Conservation (phyloP, 2,888 invertebrate genomes). For the Hylaea fasciaria region DNA sequence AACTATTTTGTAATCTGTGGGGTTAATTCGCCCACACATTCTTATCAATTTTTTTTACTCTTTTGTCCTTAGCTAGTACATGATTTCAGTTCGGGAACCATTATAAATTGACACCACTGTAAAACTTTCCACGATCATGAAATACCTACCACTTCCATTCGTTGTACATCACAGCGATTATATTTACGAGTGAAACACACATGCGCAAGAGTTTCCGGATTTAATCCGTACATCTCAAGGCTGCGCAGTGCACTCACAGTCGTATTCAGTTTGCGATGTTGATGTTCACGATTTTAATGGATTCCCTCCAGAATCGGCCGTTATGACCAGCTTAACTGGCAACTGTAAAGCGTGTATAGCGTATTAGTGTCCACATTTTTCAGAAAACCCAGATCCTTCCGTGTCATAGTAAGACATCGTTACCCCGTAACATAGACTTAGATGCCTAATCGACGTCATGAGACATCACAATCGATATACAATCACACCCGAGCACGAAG, state of each 20-base stretch:
- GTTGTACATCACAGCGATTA: conserved; percentile 49
- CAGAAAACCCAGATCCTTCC: no score
- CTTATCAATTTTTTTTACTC: no score
- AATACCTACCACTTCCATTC: conserved; percentile 47
- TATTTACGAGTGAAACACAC: conserved; percentile 68
- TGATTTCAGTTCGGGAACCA: no score
- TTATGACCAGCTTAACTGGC: background rate
- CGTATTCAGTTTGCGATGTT: background rate
- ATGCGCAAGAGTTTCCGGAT: conserved; percentile 65
- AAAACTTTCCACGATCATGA: conserved; percentile 3
- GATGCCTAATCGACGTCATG: no score
- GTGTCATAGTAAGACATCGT: no score
- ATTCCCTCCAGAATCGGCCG: background rate
- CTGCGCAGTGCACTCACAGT: conserved; percentile 36
- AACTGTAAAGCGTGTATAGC: background rate
- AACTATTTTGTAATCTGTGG: no score
- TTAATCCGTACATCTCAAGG: conserved; percentile 58
- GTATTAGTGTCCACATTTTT: background rate
- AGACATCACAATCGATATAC: no score
- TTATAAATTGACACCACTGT: no score
- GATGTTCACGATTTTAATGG: conserved; percentile 12
- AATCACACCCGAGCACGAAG: no score
- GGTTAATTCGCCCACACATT: no score
- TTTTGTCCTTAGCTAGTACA: no score
- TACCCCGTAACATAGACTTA: no score